phyloP scores from a whole-genome alignment of 1,140 invertebrate species.

The Ceratina australensis region DNA sequence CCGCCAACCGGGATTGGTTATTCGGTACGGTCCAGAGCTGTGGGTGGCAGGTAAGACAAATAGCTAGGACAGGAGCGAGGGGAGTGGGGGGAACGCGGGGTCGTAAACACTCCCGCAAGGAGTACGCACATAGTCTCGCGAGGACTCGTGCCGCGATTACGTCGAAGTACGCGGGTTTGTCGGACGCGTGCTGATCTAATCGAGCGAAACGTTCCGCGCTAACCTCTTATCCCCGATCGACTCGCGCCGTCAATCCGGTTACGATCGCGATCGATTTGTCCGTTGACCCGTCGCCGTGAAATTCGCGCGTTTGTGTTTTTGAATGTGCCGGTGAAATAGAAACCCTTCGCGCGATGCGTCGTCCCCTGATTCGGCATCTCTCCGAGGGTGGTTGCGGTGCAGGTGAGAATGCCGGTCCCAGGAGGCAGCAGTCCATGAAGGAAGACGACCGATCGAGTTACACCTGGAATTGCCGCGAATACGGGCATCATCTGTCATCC shows the following conservation, averaged over 20 bases:
- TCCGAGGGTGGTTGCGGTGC: conserved; percentile 75
- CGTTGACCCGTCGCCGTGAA: neutral
- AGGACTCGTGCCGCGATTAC: conserved; percentile 46
- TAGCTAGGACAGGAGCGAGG: neutral
- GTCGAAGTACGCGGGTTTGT: conserved; percentile 21
- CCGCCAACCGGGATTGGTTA: neutral
- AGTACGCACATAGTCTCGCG: conserved; percentile 40
- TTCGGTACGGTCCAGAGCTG: conserved; percentile 13
- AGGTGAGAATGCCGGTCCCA: conserved; percentile 44
- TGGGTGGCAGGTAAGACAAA: conserved; percentile 45
- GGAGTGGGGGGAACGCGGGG: neutral
- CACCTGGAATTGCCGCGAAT: conserved; percentile 71
- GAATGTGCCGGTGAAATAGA: conserved; percentile 41
- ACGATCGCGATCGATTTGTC: neutral
- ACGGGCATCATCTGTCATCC: conserved; percentile 73
- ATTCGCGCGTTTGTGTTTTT: conserved; percentile 4
- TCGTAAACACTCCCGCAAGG: conserved; percentile 41
- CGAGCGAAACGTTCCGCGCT: neutral
- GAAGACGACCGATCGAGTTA: conserved; percentile 64
- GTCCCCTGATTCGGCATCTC: conserved; percentile 74
- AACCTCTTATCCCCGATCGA: neutral
- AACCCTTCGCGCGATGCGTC: conserved; percentile 67
- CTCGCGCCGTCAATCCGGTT: too few species aligned
- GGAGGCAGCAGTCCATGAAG: conserved; percentile 65
- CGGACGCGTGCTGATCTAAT: neutral